Conservation (phyloP, 1,140 invertebrate species). For the Harlomillsia oculata region DNA sequence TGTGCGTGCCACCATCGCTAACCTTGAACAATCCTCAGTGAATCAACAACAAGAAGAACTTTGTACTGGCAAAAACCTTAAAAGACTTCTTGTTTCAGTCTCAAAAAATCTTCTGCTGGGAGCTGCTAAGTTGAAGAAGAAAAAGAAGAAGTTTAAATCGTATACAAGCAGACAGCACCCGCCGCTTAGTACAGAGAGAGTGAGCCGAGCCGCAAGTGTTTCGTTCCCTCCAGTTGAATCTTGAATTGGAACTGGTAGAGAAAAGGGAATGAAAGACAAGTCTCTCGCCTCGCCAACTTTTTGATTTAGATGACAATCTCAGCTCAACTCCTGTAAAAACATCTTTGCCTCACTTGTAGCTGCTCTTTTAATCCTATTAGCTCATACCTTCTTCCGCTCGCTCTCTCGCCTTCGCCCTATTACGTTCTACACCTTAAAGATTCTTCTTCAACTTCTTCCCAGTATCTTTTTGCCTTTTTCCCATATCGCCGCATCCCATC, state of each 20-base stretch:
- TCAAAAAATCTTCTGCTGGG: no score
- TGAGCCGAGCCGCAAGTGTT: constrained; percentile 14
- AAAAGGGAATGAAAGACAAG: constrained; percentile 9
- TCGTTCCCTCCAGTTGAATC: constrained; percentile 6
- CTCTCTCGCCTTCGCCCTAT: neutral
- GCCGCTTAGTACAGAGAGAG: no score
- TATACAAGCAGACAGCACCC: no score
- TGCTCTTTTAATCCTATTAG: constrained; percentile 19
- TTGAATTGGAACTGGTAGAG: no score
- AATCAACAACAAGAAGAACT: no score
- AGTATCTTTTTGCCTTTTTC: neutral
- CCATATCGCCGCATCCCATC: neutral
- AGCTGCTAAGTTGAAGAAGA: no score
- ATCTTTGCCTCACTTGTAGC: constrained; percentile 13
- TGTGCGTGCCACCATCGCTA: no score
- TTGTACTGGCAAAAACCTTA: no score
- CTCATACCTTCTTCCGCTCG: neutral
- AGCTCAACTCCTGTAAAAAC: constrained; percentile 18
- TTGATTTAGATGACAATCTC: constrained; percentile 20
- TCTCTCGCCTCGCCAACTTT: constrained; percentile 16
- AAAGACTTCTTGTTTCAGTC: no score
- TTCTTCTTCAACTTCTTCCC: neutral
- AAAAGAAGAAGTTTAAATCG: no score
- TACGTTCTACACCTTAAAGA: neutral
- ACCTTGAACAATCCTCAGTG: no score